Evolutionary conservation across 2,888 invertebrate species (phyloP).

Genomic region (Meghimatium bilineatum): DNA sequence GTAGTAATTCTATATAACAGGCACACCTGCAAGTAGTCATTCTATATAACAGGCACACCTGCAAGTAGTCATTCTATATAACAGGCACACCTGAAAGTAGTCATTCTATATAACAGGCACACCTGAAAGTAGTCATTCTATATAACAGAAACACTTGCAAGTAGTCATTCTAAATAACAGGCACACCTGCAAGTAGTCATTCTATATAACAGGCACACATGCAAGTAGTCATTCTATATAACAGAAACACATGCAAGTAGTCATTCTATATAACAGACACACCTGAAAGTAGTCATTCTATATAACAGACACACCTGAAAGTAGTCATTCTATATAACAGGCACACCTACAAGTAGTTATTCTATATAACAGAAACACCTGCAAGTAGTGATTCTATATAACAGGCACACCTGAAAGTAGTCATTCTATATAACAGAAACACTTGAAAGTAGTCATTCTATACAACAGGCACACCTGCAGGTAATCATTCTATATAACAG

Average conservation of each 20-base stretch:
- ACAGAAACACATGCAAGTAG: not conserved
- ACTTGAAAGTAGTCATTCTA: not conserved
- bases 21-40: not conserved
- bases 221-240: not conserved
- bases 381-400: not conserved
- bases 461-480: not conserved
- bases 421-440: not conserved
- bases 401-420: not conserved
- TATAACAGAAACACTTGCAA: not conserved
- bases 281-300: not conserved
- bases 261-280: not conserved
- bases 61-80: not conserved
- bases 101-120: not conserved
- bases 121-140: not conserved
- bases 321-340: not conserved
- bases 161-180: not conserved
- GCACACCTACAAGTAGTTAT: not conserved
- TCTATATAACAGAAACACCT: not conserved
- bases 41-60: not conserved
- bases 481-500: not conserved
- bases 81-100: not conserved
- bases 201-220: not conserved
- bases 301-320: not conserved
- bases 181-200: not conserved
- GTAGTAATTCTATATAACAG: not conserved